phyloP scores from a whole-genome alignment of 2,888 invertebrate genomes.

The Ceriagrion tenellum region DNA sequence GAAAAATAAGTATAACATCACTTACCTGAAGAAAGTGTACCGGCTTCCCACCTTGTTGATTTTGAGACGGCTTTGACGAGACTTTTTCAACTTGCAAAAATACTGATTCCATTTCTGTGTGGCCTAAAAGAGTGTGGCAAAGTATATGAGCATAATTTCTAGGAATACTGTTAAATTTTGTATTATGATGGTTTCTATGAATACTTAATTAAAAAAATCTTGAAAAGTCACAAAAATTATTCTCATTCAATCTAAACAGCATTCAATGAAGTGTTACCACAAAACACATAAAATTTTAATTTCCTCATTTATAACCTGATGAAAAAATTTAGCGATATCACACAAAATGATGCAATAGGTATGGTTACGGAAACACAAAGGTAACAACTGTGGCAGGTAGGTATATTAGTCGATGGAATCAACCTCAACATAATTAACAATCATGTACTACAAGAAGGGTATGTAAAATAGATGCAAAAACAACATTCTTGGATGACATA shows the following conservation, averaged over 20 bases:
- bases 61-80: neutral
- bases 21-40: conserved; percentile 57
- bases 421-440: conserved; percentile 52
- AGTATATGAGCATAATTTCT: neutral
- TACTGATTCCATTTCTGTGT: conserved; percentile 42
- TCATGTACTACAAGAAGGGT: conserved; percentile 44
- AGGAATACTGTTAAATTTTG: neutral
- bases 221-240: neutral
- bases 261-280: conserved; percentile 51
- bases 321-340: conserved; percentile 4
- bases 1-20: neutral
- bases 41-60: conserved; percentile 9
- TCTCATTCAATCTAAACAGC: conserved; percentile 29
- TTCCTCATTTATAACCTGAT: conserved; percentile 2
- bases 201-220: neutral
- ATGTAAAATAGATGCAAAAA: conserved; percentile 24
- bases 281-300: conserved; percentile 54
- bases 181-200: neutral
- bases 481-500: conserved; percentile 47
- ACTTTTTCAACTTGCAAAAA: conserved; percentile 52
- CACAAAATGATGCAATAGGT: conserved; percentile 59
- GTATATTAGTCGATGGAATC: conserved; percentile 50
- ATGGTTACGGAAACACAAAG: conserved; percentile 19
- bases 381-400: conserved; percentile 42
- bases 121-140: conserved; percentile 34